Percentiles rank a stretch among this genome's conserved stretches.
Evolutionary conservation across 2,888 invertebrate genomes (phyloP).

Genomic region (Acanthopleura granulata): DNA sequence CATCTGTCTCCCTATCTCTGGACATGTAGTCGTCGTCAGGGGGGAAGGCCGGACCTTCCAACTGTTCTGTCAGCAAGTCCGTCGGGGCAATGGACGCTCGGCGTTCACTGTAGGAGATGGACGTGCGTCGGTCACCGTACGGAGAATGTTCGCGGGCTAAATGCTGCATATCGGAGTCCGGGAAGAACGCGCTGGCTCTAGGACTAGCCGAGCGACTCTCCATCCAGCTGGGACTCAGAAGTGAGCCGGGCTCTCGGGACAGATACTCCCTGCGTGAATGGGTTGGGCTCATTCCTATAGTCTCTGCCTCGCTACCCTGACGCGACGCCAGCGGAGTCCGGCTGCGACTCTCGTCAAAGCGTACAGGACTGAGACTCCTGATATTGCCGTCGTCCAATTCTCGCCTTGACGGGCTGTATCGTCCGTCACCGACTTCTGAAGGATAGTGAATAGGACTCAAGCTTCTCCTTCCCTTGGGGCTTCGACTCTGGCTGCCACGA

Average conservation of each 20-base stretch:
- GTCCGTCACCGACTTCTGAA: conserved; percentile 25
- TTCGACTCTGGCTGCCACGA: neutral
- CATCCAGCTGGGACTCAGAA: conserved; percentile 53
- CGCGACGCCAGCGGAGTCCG: conserved; percentile 55
- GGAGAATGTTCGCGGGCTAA: conserved; percentile 29
- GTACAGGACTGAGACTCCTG: conserved; percentile 41
- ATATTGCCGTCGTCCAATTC: conserved; percentile 47
- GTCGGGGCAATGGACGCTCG: conserved; percentile 33
- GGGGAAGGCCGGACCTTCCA: conserved; percentile 12
- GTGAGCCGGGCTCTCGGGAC: conserved; percentile 37
- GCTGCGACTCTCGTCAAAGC: conserved; percentile 43
- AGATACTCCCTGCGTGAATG: conserved; percentile 40
- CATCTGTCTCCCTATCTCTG: conserved; percentile 29
- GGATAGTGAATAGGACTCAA: conserved; percentile 3
- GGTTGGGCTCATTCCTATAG: conserved; percentile 50
- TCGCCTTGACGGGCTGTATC: conserved; percentile 43
- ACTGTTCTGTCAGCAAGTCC: conserved; percentile 26
- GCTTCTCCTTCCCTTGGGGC: conserved; percentile 20
- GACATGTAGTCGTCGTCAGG: conserved; percentile 14
- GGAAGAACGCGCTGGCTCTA: conserved; percentile 51
- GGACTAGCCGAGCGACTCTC: conserved; percentile 55
- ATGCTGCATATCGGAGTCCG: conserved; percentile 50
- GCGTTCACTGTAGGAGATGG: conserved; percentile 31
- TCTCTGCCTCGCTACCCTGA: conserved; percentile 52
- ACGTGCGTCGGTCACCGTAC: conserved; percentile 33